A percentile compares a stretch with the other conserved stretches of the same genome.
These are phyloP conservation scores for Polymixis lichenea DNA, from an alignment of 2,888 invertebrate species.

Conservation along the genomic window DNA sequence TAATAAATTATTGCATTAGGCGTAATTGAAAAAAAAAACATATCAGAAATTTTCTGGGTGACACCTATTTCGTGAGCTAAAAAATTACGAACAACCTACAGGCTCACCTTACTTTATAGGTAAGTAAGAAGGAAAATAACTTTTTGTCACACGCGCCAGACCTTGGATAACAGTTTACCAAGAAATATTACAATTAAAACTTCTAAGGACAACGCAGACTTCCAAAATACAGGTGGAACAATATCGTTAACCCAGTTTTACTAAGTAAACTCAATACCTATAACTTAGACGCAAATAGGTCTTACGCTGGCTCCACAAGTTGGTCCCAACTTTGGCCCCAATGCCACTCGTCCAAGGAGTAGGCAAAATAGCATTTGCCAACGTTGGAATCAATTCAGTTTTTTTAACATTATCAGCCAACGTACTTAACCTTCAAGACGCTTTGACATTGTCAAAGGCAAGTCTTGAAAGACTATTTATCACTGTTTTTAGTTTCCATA, in stretches of 20 bases:
- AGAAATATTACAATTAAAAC: constrained; percentile 62
- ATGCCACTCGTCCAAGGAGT: neutral
- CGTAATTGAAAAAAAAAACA: too few species aligned
- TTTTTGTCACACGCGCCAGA: constrained; percentile 2
- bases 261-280: constrained; percentile 39
- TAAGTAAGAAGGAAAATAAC: constrained; percentile 17
- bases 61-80: neutral
- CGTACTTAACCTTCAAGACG: constrained; percentile 34
- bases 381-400: neutral
- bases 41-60: too few species aligned
- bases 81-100: neutral
- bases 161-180: constrained; percentile 36
- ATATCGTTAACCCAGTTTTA: constrained; percentile 53
- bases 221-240: constrained; percentile 55
- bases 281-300: constrained; percentile 47
- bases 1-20: too few species aligned
- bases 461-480: constrained; percentile 57
- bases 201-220: constrained; percentile 43
- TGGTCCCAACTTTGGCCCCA: constrained; percentile 9
- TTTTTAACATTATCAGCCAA: neutral
- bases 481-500: constrained; percentile 60
- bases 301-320: constrained; percentile 9
- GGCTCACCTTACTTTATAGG: constrained; percentile 5
- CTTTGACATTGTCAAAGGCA: constrained; percentile 56
- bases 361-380: neutral